A percentile compares a stretch with the other conserved stretches of the same genome.
Conservation (phyloP, 2,113 vertebrate genomes). For the Motacilla tschutschensis region DNA sequence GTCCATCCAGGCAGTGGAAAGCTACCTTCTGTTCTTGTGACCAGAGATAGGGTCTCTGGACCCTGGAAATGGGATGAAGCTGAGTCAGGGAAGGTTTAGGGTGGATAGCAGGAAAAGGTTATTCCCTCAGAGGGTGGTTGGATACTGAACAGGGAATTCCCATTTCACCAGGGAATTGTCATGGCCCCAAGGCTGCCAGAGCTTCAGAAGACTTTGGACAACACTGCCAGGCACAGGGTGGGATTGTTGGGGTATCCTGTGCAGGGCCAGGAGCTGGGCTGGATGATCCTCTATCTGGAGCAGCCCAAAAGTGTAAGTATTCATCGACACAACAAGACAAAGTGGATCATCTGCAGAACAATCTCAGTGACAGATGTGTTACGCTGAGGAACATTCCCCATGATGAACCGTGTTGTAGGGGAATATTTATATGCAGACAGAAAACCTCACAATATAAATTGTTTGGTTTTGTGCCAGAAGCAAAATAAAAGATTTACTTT, state of each 20-base stretch:
- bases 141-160: neutral
- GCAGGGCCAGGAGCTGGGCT: neutral
- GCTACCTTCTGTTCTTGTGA: neutral
- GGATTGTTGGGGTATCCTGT: neutral
- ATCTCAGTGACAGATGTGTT: neutral
- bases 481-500: neutral
- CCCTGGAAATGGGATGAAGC: neutral
- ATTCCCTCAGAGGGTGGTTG: rapidly evolving
- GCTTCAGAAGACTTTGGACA: neutral
- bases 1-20: neutral
- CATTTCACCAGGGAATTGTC: neutral
- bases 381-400: neutral
- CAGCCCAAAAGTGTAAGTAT: neutral
- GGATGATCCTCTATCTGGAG: neutral
- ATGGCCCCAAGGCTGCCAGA: neutral
- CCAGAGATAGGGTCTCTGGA: neutral
- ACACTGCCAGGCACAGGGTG: rapidly evolving
- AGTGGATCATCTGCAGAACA: neutral
- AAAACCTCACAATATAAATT: neutral
- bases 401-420: neutral
- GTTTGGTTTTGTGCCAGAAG: neutral
- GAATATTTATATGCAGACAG: neutral
- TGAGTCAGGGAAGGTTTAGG: neutral
- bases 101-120: neutral
- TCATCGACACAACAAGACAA: neutral